phyloP scores from a whole-genome alignment of 2,888 invertebrate genomes.

The Norana najaformis region DNA sequence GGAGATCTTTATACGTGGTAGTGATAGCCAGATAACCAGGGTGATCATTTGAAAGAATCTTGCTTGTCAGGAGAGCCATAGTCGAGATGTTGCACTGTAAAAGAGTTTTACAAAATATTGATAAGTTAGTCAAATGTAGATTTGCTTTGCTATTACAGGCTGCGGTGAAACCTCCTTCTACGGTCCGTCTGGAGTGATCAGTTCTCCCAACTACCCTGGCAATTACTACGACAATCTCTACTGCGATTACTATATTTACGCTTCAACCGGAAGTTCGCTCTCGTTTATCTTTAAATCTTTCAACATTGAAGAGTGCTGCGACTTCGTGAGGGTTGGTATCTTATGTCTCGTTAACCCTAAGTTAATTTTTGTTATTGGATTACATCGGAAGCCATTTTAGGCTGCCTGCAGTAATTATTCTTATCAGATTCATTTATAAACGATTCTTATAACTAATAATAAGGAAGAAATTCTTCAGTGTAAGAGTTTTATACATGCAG shows the following conservation, averaged over 20 bases:
- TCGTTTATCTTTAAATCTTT: neutral
- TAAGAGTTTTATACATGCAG: no score
- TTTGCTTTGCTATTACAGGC: neutral
- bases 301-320: neutral
- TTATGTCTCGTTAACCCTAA: neutral
- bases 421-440: neutral
- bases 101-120: neutral
- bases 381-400: neutral
- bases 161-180: neutral
- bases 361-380: no score
- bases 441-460: no score
- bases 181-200: neutral
- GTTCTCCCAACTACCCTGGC: neutral
- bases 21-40: no score
- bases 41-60: neutral
- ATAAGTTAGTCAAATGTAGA: neutral
- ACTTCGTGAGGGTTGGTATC: neutral
- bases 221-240: neutral
- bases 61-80: no score
- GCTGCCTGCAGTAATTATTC: neutral
- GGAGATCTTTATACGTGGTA: no score
- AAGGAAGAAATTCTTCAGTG: no score
- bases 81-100: no score
- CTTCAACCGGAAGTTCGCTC: neutral
- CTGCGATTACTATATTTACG: neutral